A percentile compares a stretch with the other conserved stretches of the same genome.
phyloP scores from a whole-genome alignment of 1,140 invertebrate genomes.

The Brachionus paranguensis region DNA sequence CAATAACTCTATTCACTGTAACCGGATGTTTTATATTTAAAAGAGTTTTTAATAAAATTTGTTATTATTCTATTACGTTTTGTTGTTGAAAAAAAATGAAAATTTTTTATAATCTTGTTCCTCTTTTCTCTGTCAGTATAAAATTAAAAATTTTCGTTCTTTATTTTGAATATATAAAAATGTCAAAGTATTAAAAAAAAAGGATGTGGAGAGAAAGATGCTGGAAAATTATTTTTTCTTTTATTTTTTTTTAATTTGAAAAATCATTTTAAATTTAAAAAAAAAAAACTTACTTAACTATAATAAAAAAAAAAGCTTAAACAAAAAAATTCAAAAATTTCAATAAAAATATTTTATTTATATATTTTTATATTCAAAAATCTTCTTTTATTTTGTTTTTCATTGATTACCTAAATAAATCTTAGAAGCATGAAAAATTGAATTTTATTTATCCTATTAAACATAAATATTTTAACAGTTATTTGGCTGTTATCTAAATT shows the following conservation, averaged over 20 bases:
- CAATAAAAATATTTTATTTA: constrained; percentile 4
- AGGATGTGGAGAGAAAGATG: background rate
- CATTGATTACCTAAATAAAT: background rate
- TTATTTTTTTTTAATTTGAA: background rate
- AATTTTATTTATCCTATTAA: background rate
- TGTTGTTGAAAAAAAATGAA: background rate
- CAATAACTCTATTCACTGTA: background rate
- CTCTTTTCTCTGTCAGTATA: background rate
- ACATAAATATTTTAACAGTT: no score
- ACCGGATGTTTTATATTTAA: background rate
- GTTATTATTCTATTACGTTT: constrained; percentile 1
- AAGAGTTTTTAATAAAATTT: constrained; percentile 2
- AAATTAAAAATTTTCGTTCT: background rate
- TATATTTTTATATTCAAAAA: background rate
- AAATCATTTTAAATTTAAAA: background rate
- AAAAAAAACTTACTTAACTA: background rate
- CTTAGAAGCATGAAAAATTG: background rate
- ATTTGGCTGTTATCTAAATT: no score
- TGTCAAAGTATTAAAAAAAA: background rate
- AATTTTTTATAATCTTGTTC: background rate
- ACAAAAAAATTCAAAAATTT: background rate
- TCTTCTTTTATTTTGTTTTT: background rate
- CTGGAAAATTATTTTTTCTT: background rate
- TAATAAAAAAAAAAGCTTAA: background rate
- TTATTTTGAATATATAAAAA: background rate